phyloP scores from a whole-genome alignment of 2,888 invertebrate genomes.

The Amblyjoppa proteus region DNA sequence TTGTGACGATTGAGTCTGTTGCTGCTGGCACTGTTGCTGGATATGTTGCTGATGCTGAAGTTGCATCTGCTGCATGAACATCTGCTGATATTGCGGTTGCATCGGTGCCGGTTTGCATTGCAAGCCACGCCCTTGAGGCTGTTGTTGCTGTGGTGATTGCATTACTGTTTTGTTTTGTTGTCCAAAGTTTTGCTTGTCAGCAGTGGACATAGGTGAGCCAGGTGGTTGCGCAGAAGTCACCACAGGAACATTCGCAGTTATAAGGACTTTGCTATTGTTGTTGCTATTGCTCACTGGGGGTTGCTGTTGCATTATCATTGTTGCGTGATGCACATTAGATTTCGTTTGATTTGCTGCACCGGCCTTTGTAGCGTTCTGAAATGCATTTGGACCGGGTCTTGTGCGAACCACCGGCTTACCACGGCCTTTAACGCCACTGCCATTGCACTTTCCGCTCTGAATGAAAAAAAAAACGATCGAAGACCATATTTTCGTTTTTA shows the following conservation, averaged over 20 bases:
- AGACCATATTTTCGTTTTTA: constrained; percentile 51
- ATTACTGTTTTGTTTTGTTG: constrained; percentile 83
- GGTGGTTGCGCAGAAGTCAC: constrained; percentile 81
- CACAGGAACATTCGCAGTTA: constrained; percentile 75
- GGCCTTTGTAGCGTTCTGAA: constrained; percentile 87
- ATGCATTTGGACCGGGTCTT: constrained; percentile 89
- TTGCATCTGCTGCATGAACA: constrained; percentile 78
- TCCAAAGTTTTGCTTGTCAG: constrained; percentile 86
- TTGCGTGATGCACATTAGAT: constrained; percentile 78
- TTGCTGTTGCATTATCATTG: constrained; percentile 81
- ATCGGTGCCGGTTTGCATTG: constrained; percentile 77
- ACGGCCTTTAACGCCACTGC: constrained; percentile 88
- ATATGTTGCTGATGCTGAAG: constrained; percentile 77
- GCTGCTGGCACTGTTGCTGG: constrained; percentile 74
- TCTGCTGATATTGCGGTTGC: constrained; percentile 76
- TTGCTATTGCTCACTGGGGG: constrained; percentile 74
- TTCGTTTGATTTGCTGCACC: constrained; percentile 91
- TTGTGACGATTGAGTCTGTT: constrained; percentile 71
- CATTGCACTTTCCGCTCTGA: constrained; percentile 82
- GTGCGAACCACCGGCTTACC: constrained; percentile 90
- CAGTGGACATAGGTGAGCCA: constrained; percentile 87
- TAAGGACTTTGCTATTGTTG: constrained; percentile 77
- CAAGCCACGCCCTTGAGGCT: constrained; percentile 78
- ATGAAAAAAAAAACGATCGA: constrained; percentile 72
- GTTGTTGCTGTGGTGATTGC: constrained; percentile 84